Evolutionary conservation across 2,113 vertebrate species (phyloP), one percentile per base, ranked within the genome.

Genomic region (Sylvilagus bachmani): DNA sequence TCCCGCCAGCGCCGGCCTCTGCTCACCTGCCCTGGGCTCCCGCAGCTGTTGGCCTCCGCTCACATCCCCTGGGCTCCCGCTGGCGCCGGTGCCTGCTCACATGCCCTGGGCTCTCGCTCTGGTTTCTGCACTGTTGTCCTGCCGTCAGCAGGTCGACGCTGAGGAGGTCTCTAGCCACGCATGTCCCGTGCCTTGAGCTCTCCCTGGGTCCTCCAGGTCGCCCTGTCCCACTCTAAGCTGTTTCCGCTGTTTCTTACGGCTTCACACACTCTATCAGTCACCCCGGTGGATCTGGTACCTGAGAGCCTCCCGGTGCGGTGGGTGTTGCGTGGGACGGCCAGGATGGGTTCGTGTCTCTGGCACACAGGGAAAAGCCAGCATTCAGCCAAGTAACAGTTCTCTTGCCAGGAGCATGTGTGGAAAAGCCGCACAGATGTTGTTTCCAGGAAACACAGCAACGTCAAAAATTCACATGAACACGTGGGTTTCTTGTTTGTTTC

Each of bases 401-500:
- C 33, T 22, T 78, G 58, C 33, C 21, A 14, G 4, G 69, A 81
- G 19, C 31, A 25, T 3, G 4, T 21, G 7, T 5, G 44, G 22
- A 16, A 73, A 69, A 79, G 24, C 62, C 49, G 58, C 71, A 31
- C 0, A 55, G 31, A 61, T 53, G 71, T 33, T 70, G 53, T 78
- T 80, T 93, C 25, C 61, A 79, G 64, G 31, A 58, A 17, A 19
- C 55, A 66, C 2, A 2, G 3, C 21, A 21, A 27, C 25, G 6
- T 44, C 16, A 83, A 62, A 27, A 27, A 24, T 21, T 89, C 58
- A 69, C 53, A 36, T 51, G 92, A 90, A 93, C 8, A 44, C 0
- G 0, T 31, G 13, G 3, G 36, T 22, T 19, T 97, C 38, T 62
- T 91, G 97, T 88, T 64, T 91, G 97, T 88, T 27, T 97, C 97